Evolutionary conservation across 2,888 invertebrate genomes (phyloP).

Genomic region (Protophormia terraenovae): DNA sequence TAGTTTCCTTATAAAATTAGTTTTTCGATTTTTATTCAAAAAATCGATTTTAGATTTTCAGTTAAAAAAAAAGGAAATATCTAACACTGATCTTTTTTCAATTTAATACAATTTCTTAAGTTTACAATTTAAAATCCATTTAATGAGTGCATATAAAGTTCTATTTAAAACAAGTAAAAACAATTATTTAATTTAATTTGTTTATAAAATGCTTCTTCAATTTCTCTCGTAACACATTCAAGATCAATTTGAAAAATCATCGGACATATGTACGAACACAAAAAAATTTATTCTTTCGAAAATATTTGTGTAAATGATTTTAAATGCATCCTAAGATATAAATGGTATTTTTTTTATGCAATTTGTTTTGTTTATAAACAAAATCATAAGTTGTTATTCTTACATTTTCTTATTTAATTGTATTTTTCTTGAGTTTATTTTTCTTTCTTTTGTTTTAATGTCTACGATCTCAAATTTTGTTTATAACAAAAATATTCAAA

Average conservation of each 20-base stretch:
- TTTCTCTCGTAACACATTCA: slow-evolving; percentile 41
- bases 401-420: background rate
- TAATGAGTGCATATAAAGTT: too few relatives aligned
- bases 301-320: background rate
- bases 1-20: too few relatives aligned
- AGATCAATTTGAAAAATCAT: slow-evolving; percentile 26
- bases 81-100: too few relatives aligned
- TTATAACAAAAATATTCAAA: slow-evolving; percentile 33
- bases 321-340: slow-evolving; percentile 7
- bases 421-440: background rate
- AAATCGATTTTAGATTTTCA: too few relatives aligned
- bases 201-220: too few relatives aligned
- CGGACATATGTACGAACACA: background rate
- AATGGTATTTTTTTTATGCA: background rate
- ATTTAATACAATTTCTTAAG: too few relatives aligned
- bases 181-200: too few relatives aligned
- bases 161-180: too few relatives aligned
- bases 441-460: background rate
- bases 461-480: slow-evolving; percentile 47
- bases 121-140: too few relatives aligned
- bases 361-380: slow-evolving; percentile 57
- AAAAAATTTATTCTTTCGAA: background rate
- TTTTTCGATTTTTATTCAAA: too few relatives aligned
- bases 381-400: slow-evolving; percentile 38
- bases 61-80: too few relatives aligned